A percentile compares a stretch with the other conserved stretches of the same genome.
Conservation (phyloP, 30 jellyfish, hydroid and myxozoan species). For the Hydractinia symbiolongicarpus region DNA sequence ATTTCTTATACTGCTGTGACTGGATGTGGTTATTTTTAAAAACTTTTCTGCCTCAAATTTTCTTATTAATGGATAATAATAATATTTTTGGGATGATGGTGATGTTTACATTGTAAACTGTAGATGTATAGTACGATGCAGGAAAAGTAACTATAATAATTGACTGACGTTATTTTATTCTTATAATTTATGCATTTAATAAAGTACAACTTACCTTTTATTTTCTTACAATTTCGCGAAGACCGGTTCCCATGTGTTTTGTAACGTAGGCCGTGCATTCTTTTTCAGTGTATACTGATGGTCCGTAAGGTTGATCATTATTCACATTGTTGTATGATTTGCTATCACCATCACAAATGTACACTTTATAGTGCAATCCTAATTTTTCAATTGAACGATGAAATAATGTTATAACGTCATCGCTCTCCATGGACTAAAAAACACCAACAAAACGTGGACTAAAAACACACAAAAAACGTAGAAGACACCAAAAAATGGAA, state of each 20-base stretch:
- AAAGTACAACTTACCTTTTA: not conserved
- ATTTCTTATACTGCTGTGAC: no score
- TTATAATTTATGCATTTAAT: not conserved
- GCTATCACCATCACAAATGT: not conserved
- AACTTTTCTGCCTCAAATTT: no score
- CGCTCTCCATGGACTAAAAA: constrained; percentile 11
- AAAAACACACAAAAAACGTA: no score
- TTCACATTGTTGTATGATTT: not conserved
- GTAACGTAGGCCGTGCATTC: not conserved
- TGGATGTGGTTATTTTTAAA: no score
- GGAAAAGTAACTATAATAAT: no score
- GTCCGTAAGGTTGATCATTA: not conserved
- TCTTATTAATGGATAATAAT: no score
- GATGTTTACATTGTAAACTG: no score
- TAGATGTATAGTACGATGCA: no score
- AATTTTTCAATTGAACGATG: not conserved
- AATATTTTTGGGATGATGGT: no score
- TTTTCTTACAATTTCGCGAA: not conserved
- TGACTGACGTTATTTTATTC: no score
- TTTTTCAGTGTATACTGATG: not conserved
- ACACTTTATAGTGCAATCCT: not conserved
- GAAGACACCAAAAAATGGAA: not conserved
- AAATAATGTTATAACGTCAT: not conserved
- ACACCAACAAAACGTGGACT: no score
- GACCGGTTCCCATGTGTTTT: not conserved